Conservation (phyloP, 2,888 invertebrate species). For the Xestia sexstrigata region DNA sequence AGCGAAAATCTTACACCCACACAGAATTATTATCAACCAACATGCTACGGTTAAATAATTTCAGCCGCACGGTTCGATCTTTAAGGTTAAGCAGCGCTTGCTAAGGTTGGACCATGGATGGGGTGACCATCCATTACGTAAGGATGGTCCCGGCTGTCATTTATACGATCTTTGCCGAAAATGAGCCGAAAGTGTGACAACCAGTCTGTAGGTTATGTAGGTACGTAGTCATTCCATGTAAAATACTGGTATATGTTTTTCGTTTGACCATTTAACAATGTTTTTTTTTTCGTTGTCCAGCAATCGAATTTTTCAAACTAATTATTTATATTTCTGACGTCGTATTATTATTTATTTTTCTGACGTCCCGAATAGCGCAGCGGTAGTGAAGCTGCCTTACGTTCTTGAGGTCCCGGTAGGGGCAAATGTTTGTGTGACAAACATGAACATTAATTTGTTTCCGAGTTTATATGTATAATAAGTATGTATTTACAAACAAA, state of each 20-base stretch:
- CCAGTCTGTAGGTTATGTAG: no score
- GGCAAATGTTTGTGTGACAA: no score
- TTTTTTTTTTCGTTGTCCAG: no score
- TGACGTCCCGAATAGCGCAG: no score
- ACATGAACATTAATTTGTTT: no score
- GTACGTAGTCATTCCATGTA: neutral
- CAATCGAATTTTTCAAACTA: no score
- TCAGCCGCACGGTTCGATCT: neutral
- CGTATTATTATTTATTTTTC: no score
- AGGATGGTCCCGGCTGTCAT: neutral
- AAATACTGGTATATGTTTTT: neutral
- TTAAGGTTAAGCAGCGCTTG: neutral
- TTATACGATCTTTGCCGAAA: neutral
- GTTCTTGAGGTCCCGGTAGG: no score
- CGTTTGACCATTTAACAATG: neutral
- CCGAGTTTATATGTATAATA: no score
- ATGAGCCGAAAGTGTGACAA: neutral
- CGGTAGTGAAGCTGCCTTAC: no score
- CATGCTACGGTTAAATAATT: neutral
- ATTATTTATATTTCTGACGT: no score
- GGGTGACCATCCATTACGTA: neutral
- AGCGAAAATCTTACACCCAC: slow-evolving; percentile 24
- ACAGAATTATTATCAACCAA: neutral
- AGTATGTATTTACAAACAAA: no score
- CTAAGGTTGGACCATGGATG: neutral